A percentile compares a stretch with the other conserved stretches of the same genome.
Conservation (phyloP, 1,140 invertebrate genomes). For the Caenorhabditis tropicalis region DNA sequence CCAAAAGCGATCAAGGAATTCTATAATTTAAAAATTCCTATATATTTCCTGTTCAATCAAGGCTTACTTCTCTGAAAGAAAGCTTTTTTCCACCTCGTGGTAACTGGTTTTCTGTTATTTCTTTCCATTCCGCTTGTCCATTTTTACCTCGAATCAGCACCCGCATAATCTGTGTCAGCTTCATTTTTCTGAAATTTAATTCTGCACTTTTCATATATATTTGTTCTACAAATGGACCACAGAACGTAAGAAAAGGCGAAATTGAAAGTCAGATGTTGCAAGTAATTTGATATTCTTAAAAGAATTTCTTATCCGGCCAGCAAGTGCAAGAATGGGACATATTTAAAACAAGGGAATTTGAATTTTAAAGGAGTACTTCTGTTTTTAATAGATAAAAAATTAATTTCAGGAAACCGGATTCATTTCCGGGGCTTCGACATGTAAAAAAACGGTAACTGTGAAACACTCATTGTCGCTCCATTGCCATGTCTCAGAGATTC, state of each 20-base stretch:
- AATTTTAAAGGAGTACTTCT: no score
- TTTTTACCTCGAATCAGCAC: constrained; percentile 3
- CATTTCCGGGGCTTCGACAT: no score
- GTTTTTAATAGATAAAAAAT: no score
- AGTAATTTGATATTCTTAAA: constrained; percentile 4
- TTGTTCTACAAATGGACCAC: background rate
- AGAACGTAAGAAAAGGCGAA: background rate
- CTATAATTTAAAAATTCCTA: background rate
- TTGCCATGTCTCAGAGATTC: background rate
- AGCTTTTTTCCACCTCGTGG: constrained; percentile 3
- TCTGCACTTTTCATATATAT: background rate
- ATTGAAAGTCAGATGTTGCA: background rate
- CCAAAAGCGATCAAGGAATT: constrained; percentile 24
- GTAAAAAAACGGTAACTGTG: no score
- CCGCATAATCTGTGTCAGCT: background rate
- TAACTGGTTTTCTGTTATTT: constrained; percentile 1
- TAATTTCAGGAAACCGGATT: no score
- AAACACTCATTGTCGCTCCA: background rate
- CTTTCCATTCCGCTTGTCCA: constrained; percentile 13
- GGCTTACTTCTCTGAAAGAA: constrained; percentile 17
- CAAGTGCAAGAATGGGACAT: no score
- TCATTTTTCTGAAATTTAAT: background rate
- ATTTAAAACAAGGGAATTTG: no score
- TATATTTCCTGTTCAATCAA: no score
- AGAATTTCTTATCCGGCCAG: no score